phyloP scores from a whole-genome alignment of 2,888 invertebrate genomes.

The Drosophila melanosoma region DNA sequence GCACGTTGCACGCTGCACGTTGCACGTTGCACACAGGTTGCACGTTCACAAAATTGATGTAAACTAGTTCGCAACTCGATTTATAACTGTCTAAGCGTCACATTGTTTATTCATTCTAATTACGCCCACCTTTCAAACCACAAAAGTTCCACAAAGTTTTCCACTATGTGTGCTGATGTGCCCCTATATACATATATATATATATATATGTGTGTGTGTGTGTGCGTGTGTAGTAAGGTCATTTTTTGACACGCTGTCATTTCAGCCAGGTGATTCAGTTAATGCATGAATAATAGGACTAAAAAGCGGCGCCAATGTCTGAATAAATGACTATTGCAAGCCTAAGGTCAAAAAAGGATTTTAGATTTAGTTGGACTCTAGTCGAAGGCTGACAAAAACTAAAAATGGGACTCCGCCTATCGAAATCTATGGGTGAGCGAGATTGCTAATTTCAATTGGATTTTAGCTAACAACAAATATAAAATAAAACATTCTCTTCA shows the following conservation, averaged over 20 bases:
- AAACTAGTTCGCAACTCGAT: slow-evolving; percentile 36
- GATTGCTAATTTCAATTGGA: neutral
- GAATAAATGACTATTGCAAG: slow-evolving; percentile 18
- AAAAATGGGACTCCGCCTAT: neutral
- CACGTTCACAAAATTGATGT: slow-evolving; percentile 26
- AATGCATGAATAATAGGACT: slow-evolving; percentile 26
- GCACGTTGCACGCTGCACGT: slow-evolving; percentile 3
- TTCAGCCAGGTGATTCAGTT: slow-evolving; percentile 28
- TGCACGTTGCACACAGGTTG: slow-evolving; percentile 7
- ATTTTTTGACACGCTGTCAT: slow-evolving; percentile 40
- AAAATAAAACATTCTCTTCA: neutral
- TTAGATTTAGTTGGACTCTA: neutral
- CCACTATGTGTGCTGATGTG: neutral
- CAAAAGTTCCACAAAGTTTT: slow-evolving; percentile 24
- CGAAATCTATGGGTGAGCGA: neutral
- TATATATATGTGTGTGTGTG: neutral
- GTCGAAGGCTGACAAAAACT: neutral
- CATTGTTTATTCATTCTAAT: slow-evolving; percentile 45
- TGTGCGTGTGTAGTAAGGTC: slow-evolving; percentile 24
- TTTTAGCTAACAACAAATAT: neutral
- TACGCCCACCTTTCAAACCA: slow-evolving; percentile 25
- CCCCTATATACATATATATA: too few relatives aligned
- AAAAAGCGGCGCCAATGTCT: slow-evolving; percentile 9
- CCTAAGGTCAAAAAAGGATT: neutral
- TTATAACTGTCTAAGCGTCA: slow-evolving; percentile 5